Evolutionary conservation across 2,113 vertebrate genomes (phyloP).

Genomic region (Tragelaphus scriptus): DNA sequence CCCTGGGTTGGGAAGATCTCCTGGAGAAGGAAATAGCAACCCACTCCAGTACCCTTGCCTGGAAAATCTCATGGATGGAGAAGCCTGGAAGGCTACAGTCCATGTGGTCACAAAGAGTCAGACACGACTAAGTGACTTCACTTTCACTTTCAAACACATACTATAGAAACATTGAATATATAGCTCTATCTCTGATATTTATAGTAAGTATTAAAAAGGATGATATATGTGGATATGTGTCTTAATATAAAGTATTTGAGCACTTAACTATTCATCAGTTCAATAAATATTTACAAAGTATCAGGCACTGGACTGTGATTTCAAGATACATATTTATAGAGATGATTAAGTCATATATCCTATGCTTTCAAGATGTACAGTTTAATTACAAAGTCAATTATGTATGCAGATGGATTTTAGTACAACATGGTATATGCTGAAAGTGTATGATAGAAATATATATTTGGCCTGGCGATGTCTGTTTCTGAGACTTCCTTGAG

Average conservation of each 20-base stretch:
- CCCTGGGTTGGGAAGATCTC: neutral
- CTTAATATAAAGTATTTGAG: neutral
- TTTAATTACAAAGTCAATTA: neutral
- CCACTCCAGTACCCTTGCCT: neutral
- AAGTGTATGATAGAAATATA: neutral
- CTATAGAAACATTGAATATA: neutral
- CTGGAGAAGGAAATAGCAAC: neutral
- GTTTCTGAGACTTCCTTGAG: neutral
- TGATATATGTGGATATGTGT: neutral
- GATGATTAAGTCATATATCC: neutral
- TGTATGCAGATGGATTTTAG: neutral
- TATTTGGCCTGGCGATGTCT: neutral
- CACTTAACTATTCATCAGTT: neutral
- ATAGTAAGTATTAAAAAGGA: neutral
- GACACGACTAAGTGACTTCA: neutral
- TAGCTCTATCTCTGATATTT: neutral
- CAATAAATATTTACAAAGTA: neutral
- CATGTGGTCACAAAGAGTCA: accelerated
- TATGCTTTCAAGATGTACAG: neutral
- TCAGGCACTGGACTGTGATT: neutral
- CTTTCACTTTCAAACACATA: neutral
- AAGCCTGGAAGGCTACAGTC: neutral
- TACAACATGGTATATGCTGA: neutral
- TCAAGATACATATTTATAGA: neutral
- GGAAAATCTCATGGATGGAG: neutral